Percentiles rank a stretch among this genome's conserved stretches.
phyloP scores from a whole-genome alignment of 2,797 vertebrate genomes.

The Sarcoramphus papa region DNA sequence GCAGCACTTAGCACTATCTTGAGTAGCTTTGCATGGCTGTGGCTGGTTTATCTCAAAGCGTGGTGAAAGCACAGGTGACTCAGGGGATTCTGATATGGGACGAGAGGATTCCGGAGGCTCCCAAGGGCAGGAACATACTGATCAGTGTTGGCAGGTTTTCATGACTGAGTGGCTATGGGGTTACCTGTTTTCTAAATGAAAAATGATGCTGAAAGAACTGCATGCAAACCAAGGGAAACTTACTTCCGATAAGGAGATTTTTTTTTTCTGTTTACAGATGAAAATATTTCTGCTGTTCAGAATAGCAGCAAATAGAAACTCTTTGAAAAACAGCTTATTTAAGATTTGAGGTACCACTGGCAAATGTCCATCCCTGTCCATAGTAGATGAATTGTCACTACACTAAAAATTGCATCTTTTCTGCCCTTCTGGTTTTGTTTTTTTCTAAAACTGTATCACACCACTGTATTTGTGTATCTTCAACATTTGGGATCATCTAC shows the following conservation, averaged over 20 bases:
- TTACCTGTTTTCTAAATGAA: not conserved
- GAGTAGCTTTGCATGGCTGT: not conserved
- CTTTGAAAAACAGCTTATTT: not conserved
- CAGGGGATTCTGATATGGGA: accelerated
- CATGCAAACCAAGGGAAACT: not conserved
- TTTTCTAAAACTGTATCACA: not conserved
- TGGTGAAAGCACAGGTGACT: not conserved
- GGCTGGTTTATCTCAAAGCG: not conserved
- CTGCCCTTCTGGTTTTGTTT: not conserved
- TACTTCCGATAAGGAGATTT: not conserved
- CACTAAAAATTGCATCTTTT: not conserved
- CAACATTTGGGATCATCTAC: not conserved
- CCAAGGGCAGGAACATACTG: not conserved
- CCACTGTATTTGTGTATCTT: not conserved
- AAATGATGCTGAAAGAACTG: not conserved
- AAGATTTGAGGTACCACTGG: not conserved
- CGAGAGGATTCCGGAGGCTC: not conserved
- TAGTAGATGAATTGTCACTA: not conserved
- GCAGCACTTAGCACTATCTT: not conserved
- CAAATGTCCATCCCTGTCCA: not conserved
- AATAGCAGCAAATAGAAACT: not conserved
- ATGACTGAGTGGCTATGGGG: not conserved
- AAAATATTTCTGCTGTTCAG: not conserved
- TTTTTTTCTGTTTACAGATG: not conserved
- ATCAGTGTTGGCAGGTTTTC: not conserved